Conservation (phyloP, 2,888 invertebrate species). For the Dryocosmus kuriphilus region DNA sequence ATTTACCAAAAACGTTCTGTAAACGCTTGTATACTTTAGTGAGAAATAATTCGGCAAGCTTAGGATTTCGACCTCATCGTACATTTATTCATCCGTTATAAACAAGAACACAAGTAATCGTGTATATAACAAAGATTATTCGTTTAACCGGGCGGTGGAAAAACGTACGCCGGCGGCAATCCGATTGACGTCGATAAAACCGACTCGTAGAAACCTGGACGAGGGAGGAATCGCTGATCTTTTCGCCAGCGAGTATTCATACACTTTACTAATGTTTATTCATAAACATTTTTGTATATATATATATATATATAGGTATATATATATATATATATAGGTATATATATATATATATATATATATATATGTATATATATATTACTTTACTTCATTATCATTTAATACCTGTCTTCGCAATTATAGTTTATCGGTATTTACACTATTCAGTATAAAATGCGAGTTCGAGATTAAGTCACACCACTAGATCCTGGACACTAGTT, state of each 20-base stretch:
- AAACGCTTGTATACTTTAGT: conserved; percentile 23
- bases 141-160: conserved; percentile 37
- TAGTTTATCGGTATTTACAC: conserved; percentile 75
- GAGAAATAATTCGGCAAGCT: conserved; percentile 39
- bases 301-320: conserved; percentile 65
- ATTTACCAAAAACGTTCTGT: conserved; percentile 13
- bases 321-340: conserved; percentile 45
- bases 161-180: conserved; percentile 28
- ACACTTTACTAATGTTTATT: conserved; percentile 75
- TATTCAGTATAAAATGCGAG: conserved; percentile 77
- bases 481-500: conserved; percentile 73
- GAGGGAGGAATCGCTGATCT: conserved; percentile 37
- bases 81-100: conserved; percentile 39
- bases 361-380: conserved; percentile 66
- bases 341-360: conserved; percentile 45
- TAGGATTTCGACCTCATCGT: conserved; percentile 39
- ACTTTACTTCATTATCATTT: conserved; percentile 74
- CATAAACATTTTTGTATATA: conserved; percentile 72
- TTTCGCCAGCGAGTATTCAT: conserved; percentile 34
- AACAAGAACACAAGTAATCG: conserved; percentile 34
- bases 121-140: conserved; percentile 40
- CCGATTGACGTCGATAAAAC: conserved; percentile 37
- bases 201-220: conserved; percentile 35
- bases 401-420: conserved; percentile 71
- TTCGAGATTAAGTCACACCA: conserved; percentile 75